Base-by-base conservation (phyloP, 2,113 vertebrate genomes). In the Columba livia region DNA sequence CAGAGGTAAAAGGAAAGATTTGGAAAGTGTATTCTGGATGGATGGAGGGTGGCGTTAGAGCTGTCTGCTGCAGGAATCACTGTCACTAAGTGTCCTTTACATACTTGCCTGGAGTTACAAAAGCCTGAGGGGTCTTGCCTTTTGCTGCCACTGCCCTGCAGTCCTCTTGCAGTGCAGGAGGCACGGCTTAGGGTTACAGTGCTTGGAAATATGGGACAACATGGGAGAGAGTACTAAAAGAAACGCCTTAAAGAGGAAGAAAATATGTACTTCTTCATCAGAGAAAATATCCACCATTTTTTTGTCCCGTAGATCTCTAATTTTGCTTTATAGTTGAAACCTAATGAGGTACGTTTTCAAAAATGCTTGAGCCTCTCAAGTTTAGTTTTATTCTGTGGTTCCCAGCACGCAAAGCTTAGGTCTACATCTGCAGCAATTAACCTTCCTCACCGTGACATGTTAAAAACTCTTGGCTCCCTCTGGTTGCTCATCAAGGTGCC, bases 381-480 rank as follows among this genome's bases (percentile, higher is more conserved):
- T 15, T 58, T 42, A 12, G 44, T 54, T 91, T 80, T 34, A 57
- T n/a, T 66, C 73, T 71, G 72, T n/a, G 71, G 3, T 61, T 90
- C 64, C 28, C 81, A 79, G 90, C 36, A 12, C 16, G 72, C 50
- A 32, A 62, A 65, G 23, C 67, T 70, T 48, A 58, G 58, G 36
- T 10, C 79, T 94, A 53, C 79, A 54, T 48, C 85, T 88, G 94
- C 36, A 14, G 61, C 77, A 57, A 38, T 94, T 85, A 96, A 64
- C 88, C 72, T 56, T 3, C 13, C 23, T 88, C 51, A 5, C 48
- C 32, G 6, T 15, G 66, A 28, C 19, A 15, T 26, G 5, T 38
- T 31, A 26, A 71, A 85, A 85, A 14, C 64, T 65, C 29, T 3
- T 48, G 66, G 31, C 21, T 79, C 77, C 38, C 54, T 82, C 50